Conservation (phyloP, 2,113 vertebrate species). For the Struthidea cinerea region DNA sequence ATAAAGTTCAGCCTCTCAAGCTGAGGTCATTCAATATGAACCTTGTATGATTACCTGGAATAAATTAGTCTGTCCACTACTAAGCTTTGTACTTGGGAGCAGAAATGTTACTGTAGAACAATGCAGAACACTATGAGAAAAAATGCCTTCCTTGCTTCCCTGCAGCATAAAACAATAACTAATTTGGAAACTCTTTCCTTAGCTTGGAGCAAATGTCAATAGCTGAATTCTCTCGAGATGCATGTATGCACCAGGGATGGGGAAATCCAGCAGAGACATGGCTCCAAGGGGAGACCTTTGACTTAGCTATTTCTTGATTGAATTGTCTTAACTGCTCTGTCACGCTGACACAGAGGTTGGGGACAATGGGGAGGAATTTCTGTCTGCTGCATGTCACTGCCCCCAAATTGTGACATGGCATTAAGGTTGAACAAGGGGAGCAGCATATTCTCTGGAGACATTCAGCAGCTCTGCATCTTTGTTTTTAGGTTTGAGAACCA, state of each 20-base stretch:
- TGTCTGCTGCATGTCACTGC: not conserved
- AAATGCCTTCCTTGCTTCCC: not conserved
- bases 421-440: not conserved
- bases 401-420: not conserved
- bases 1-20: not conserved
- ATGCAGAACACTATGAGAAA: not conserved
- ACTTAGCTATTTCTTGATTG: conserved; percentile 21
- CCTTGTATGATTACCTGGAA: not conserved
- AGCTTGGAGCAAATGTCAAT: not conserved
- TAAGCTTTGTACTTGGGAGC: not conserved
- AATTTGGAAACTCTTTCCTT: not conserved
- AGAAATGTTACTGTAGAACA: not conserved
- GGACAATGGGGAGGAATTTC: conserved; percentile 26
- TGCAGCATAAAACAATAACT: not conserved
- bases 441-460: not conserved
- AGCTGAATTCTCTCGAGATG: not conserved
- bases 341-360: not conserved
- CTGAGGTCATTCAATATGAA: not conserved
- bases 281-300: conserved; percentile 46
- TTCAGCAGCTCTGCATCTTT: not conserved
- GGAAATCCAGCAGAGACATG: conserved; percentile 26
- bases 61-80: not conserved
- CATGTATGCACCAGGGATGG: not conserved
- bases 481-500: not conserved
- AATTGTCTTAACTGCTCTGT: conserved; percentile 3